Evolutionary conservation across 2,113 vertebrate genomes (phyloP).

Genomic region (Pelvicachromis taeniatus): DNA sequence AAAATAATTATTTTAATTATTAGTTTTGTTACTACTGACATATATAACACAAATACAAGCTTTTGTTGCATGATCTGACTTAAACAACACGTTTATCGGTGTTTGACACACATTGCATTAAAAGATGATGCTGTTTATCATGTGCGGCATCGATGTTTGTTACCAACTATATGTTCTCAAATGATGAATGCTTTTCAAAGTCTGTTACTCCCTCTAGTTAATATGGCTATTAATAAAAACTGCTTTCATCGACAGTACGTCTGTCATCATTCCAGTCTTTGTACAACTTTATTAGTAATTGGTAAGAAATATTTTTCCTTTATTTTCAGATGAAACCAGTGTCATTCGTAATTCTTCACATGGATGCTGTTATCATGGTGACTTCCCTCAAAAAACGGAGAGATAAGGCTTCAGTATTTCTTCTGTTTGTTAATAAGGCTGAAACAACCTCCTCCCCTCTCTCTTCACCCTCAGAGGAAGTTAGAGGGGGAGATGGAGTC

Average conservation of each 20-base stretch:
- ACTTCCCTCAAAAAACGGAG: constrained; percentile 14
- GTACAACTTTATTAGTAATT: not conserved
- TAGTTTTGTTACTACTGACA: not conserved
- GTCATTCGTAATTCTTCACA: constrained; percentile 25
- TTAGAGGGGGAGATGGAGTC: not conserved
- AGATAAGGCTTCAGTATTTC: constrained; percentile 35
- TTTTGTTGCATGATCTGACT: not conserved
- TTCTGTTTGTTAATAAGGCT: constrained; percentile 36
- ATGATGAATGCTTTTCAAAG: not conserved
- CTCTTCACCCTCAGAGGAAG: not conserved
- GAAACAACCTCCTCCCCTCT: not conserved
- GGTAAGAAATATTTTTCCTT: not conserved
- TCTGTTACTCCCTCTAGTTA: not conserved
- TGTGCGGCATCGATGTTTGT: not conserved
- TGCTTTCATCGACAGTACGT: not conserved
- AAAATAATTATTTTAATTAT: no score
- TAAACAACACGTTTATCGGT: not conserved
- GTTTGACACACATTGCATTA: not conserved
- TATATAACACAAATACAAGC: not conserved
- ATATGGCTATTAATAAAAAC: not conserved
- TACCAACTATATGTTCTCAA: not conserved
- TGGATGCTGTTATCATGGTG: constrained; percentile 17
- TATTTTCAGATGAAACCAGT: not conserved
- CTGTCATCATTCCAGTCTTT: not conserved
- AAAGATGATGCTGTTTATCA: not conserved